A percentile compares a stretch with the other conserved stretches of the same genome.
Evolutionary conservation across 2,888 invertebrate genomes (phyloP).

Genomic region (Ctena decussata): DNA sequence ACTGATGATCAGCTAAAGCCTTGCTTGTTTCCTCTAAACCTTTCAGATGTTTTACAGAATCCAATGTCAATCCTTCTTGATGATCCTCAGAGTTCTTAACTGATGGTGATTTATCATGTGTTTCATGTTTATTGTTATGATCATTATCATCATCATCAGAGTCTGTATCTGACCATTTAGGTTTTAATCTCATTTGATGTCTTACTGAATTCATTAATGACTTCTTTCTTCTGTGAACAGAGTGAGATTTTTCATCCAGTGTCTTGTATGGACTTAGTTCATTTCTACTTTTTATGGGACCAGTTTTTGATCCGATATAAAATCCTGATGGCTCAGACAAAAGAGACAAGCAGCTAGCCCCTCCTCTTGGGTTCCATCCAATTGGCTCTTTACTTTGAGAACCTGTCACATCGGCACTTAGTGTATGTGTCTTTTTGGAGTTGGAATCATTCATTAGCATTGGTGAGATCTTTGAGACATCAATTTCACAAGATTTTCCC

Average conservation of each 20-base stretch:
- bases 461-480: not conserved
- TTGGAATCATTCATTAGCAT: not conserved
- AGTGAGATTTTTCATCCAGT: not conserved
- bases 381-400: conserved; percentile 4
- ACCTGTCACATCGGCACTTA: not conserved
- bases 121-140: no score
- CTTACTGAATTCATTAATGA: not conserved
- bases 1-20: not conserved
- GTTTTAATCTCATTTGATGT: conserved; percentile 2
- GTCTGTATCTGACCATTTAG: conserved; percentile 50
- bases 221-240: not conserved
- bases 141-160: conserved; percentile 37
- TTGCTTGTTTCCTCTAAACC: not conserved
- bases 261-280: not conserved
- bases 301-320: conserved; percentile 6
- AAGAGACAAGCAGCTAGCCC: conserved; percentile 6
- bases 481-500: not conserved
- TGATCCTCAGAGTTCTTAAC: not conserved
- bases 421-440: not conserved
- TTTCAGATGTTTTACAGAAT: not conserved
- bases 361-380: conserved; percentile 20
- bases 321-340: conserved; percentile 17
- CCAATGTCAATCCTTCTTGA: not conserved
- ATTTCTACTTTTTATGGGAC: not conserved
- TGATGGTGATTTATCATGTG: not conserved